Evolutionary conservation across 2,113 vertebrate genomes (phyloP), one percentile per base, ranked within the genome.

Genomic region (Triplophysa tibetana): DNA sequence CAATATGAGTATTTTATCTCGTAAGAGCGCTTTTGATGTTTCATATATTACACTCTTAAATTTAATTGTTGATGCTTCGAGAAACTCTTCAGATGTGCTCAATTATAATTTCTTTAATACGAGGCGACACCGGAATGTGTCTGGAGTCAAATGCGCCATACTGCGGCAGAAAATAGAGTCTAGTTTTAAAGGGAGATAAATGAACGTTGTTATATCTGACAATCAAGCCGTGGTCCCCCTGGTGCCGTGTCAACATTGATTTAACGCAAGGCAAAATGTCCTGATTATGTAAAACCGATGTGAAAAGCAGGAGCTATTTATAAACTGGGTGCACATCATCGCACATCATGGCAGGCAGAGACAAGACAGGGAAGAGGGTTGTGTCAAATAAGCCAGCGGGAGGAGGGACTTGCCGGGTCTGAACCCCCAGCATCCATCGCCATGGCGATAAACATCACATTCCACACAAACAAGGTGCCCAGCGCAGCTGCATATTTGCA

Each of bases 281-380:
- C 78, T 77, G 77, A 83, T 83, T 83, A 83, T 78, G 61, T 76
- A 83, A 83, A 80, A 74, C 65, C 70, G 64, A 68, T 80, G 78
- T 75, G 72, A 83, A 81, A 80, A 76, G 65, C 72, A 21, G 66
- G 14, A 8, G 67, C 82, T 83, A 83, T 83, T 83, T 80, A 65
- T 83, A 83, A 66, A 58, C 64, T 61, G 17, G 14, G 58, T 63
- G 29, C 76, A 41, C 63, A 68, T 56, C 75, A 65, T 66, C 64
- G 33, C 43, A 54, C 45, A 54, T 75, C 58, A 62, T 75, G 12
- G 33, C 70, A 72, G 26, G 52, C 70, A 23, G 56, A 74, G 56
- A 62, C 16, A 3, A 75, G 58, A 75, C 58, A 62, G 43, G 72
- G 54, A 48, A 62, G 41, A 12, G 23, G 41, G 56, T 75, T 19